Evolutionary conservation across 2,888 invertebrate species (phyloP).

Genomic region (Pollenia griseotomentosa): DNA sequence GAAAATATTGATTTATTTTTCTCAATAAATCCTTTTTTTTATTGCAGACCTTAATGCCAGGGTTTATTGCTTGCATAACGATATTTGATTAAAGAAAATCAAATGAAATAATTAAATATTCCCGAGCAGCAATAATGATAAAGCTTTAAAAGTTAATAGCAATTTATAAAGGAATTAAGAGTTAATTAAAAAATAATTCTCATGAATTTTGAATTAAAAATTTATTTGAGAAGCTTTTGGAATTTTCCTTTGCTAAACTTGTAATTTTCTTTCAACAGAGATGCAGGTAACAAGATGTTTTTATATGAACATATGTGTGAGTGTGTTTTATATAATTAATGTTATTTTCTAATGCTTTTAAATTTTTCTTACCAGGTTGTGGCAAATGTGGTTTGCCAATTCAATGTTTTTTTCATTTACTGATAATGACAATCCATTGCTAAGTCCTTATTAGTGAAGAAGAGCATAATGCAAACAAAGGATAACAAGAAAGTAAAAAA

Average conservation of each 20-base stretch:
- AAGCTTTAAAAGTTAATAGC: no score
- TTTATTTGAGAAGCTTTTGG: no score
- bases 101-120: neutral
- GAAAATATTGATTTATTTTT: neutral
- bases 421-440: constrained; percentile 32
- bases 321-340: neutral
- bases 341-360: neutral
- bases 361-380: neutral
- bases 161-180: neutral
- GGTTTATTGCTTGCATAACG: neutral
- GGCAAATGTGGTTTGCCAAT: constrained; percentile 8
- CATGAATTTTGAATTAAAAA: neutral
- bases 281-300: no score
- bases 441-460: no score
- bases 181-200: neutral
- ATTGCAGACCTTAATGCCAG: neutral
- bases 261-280: no score
- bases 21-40: neutral
- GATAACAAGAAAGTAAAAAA: no score
- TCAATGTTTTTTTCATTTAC: constrained; percentile 22
- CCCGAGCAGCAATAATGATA: no score
- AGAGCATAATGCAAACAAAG: no score
- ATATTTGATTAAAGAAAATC: neutral
- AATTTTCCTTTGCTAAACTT: no score
- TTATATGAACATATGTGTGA: neutral